Conservation (phyloP, 1,140 invertebrate genomes). For the Euura saliciscinereae region DNA sequence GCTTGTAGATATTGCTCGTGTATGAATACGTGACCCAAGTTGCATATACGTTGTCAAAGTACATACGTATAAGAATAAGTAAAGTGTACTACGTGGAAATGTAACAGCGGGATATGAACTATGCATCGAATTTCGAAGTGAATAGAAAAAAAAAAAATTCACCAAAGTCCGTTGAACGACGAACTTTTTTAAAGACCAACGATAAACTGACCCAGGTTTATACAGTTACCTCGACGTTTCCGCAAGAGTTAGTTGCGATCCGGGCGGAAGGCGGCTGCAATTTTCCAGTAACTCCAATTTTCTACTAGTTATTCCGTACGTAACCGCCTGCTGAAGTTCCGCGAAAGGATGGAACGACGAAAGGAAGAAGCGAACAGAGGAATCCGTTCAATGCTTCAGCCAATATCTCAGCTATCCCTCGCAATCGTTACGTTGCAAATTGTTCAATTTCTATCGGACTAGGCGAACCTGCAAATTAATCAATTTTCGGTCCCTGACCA, state of each 20-base stretch:
- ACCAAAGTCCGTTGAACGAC: background rate
- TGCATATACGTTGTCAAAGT: background rate
- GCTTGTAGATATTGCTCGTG: background rate
- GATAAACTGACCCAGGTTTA: background rate
- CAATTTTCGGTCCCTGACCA: too few species aligned
- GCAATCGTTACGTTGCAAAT: too few species aligned
- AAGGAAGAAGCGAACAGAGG: background rate
- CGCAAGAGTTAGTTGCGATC: slow-evolving; percentile 21
- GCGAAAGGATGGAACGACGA: background rate
- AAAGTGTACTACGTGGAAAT: too few species aligned
- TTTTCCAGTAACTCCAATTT: slow-evolving; percentile 29
- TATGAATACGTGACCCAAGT: background rate
- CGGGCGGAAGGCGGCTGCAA: slow-evolving; percentile 10
- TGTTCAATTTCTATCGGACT: too few species aligned
- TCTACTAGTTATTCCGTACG: slow-evolving; percentile 17
- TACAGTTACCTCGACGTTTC: slow-evolving; percentile 11
- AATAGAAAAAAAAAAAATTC: background rate
- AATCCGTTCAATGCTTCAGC: background rate
- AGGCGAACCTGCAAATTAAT: too few species aligned
- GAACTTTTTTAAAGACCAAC: background rate
- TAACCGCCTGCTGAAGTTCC: background rate
- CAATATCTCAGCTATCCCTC: background rate
- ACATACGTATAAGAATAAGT: background rate
- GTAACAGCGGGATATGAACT: too few species aligned
- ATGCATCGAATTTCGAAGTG: too few species aligned